A percentile compares a stretch with the other conserved stretches of the same genome.
Evolutionary conservation across 2,888 invertebrate genomes (phyloP).

Genomic region (Hirudinaria manillensis): DNA sequence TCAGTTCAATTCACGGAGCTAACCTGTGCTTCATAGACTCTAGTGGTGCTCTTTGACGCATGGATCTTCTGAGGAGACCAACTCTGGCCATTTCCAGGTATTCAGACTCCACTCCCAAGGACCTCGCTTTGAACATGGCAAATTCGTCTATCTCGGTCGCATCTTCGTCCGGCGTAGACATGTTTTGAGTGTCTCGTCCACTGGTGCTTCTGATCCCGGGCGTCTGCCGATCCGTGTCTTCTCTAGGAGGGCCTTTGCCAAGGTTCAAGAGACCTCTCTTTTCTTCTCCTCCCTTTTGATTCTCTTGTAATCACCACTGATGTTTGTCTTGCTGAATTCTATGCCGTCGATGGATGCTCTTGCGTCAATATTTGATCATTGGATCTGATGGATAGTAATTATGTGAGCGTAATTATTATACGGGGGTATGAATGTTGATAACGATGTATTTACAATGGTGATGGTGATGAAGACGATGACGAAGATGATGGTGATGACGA

Average conservation of each 20-base stretch:
- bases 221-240: neutral
- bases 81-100: conserved; percentile 34
- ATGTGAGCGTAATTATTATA: neutral
- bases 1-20: no score
- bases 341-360: no score
- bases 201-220: neutral
- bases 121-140: conserved; percentile 37
- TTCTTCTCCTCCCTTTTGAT: no score
- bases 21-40: neutral
- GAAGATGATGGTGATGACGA: conserved; percentile 1
- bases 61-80: conserved; percentile 18
- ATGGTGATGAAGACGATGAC: neutral
- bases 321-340: no score
- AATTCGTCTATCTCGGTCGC: conserved; percentile 38
- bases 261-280: no score
- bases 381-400: neutral
- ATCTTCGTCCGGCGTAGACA: conserved; percentile 28
- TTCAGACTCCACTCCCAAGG: conserved; percentile 34
- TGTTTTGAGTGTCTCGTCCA: neutral
- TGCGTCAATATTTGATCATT: no score
- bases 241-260: no score
- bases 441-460: neutral
- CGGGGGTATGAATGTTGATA: neutral
- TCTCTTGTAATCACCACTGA: no score
- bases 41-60: conserved; percentile 10